Evolutionary conservation across 2,888 invertebrate genomes (phyloP), one percentile per base, ranked within the genome.

Genomic region (Ceratothoa steindachneri): DNA sequence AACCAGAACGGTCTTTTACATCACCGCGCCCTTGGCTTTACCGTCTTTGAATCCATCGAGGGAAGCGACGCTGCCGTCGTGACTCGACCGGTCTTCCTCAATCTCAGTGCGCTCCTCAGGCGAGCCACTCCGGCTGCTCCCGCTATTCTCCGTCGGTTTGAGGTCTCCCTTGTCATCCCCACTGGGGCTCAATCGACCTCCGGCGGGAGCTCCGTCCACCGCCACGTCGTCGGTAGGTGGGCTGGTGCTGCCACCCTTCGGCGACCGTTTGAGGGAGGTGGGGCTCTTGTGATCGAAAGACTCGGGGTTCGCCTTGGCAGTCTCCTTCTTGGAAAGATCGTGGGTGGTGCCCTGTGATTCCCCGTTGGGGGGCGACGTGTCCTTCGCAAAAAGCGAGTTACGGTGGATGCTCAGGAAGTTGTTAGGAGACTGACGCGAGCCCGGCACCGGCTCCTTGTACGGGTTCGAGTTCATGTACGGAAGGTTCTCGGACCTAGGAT

Each of bases 1-100:
- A n/a, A n/a, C n/a, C n/a, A n/a, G n/a, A n/a, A n/a, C n/a, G n/a
- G n/a, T n/a, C n/a, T n/a, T n/a, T n/a, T n/a, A n/a, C n/a, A n/a
- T n/a, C n/a, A n/a, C n/a, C n/a, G n/a, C n/a, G n/a, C n/a, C n/a
- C n/a, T n/a, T n/a, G n/a, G n/a, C n/a, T 15, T 24, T 24, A 60
- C 60, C 60, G 27, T 60, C 60, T 60, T 60, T 60, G 24, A 60
- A 60, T n/a, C 60, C 27, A 24, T 60, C 60, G 22, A 60, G 27
- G 24, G 60, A 60, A 60, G 60, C 60, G 19, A 60, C 27, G 24
- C 60, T 60, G n/a, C 60, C 60, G 24, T 60, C 60, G 3, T 60
- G 60, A 60, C 60, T 60, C 12, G 60, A 60, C 24, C 60, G n/a
- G 27, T 60, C 60, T 24, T 60, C 60, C 24, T 60, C 60, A 22